Evolutionary conservation across 2,888 invertebrate genomes (phyloP).

Genomic region (Drosophila cognata): DNA sequence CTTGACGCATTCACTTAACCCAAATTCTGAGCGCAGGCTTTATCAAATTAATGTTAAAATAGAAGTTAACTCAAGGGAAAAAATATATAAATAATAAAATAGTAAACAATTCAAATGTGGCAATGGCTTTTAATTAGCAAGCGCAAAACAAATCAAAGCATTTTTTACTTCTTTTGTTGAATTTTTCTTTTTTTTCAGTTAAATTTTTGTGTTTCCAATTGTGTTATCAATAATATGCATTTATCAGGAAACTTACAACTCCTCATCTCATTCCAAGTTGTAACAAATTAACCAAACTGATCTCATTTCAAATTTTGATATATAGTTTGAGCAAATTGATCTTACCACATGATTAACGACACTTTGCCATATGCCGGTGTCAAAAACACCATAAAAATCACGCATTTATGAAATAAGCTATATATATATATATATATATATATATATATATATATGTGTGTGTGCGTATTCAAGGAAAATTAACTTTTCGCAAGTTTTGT

Average conservation of each 20-base stretch:
- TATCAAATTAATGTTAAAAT: slow-evolving; percentile 51
- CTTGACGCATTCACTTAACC: slow-evolving; percentile 48
- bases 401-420: no score
- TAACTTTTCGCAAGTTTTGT: no score
- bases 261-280: slow-evolving; percentile 4
- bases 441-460: no score
- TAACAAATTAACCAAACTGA: slow-evolving; percentile 42
- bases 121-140: slow-evolving; percentile 10
- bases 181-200: background rate
- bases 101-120: slow-evolving; percentile 6
- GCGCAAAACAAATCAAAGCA: background rate
- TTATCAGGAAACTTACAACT: background rate
- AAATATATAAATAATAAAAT: slow-evolving; percentile 5
- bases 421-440: no score
- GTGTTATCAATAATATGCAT: background rate
- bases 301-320: slow-evolving; percentile 27
- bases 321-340: slow-evolving; percentile 46
- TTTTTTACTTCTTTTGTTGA: slow-evolving; percentile 14
- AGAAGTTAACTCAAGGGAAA: slow-evolving; percentile 32
- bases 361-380: slow-evolving; percentile 25
- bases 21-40: slow-evolving; percentile 47
- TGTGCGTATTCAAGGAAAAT: no score
- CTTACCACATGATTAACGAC: slow-evolving; percentile 48
- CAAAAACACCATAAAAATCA: background rate
- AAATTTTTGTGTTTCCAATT: background rate